Conservation (phyloP, 2,888 invertebrate species). For the Sphaeridia pumilis region DNA sequence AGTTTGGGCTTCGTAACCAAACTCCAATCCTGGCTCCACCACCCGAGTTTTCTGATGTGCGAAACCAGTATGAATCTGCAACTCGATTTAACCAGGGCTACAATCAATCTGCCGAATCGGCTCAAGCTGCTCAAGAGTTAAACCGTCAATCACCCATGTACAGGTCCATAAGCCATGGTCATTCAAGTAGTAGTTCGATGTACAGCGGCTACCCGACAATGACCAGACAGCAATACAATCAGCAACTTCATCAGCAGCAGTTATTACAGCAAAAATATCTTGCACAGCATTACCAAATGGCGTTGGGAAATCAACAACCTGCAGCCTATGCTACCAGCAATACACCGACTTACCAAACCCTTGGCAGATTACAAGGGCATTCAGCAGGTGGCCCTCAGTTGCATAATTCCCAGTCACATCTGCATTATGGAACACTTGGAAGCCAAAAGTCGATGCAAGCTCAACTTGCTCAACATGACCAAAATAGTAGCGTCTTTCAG, state of each 20-base stretch:
- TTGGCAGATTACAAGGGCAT: constrained; percentile 23
- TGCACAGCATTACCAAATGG: constrained; percentile 21
- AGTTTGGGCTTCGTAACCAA: constrained; percentile 43
- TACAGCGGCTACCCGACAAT: constrained; percentile 36
- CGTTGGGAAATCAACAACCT: constrained; percentile 6
- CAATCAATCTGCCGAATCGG: neutral
- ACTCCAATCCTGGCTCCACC: constrained; percentile 62
- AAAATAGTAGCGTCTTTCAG: constrained; percentile 17
- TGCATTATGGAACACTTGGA: constrained; percentile 31
- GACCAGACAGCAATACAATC: constrained; percentile 31
- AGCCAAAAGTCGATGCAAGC: constrained; percentile 23
- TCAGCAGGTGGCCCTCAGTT: constrained; percentile 26
- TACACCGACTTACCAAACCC: constrained; percentile 32
- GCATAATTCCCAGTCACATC: constrained; percentile 32
- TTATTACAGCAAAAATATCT: constrained; percentile 16
- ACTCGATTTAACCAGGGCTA: constrained; percentile 34
- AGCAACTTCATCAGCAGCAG: constrained; percentile 29
- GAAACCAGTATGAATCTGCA: constrained; percentile 33
- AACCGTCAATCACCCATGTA: constrained; percentile 36
- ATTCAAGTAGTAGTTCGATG: constrained; percentile 34
- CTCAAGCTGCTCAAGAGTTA: constrained; percentile 28
- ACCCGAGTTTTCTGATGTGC: constrained; percentile 62
- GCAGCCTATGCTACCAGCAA: constrained; percentile 21
- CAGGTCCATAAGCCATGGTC: constrained; percentile 34
- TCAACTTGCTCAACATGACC: constrained; percentile 17